Conservation (phyloP, 2,797 vertebrate genomes). For the Anabas testudineus region DNA sequence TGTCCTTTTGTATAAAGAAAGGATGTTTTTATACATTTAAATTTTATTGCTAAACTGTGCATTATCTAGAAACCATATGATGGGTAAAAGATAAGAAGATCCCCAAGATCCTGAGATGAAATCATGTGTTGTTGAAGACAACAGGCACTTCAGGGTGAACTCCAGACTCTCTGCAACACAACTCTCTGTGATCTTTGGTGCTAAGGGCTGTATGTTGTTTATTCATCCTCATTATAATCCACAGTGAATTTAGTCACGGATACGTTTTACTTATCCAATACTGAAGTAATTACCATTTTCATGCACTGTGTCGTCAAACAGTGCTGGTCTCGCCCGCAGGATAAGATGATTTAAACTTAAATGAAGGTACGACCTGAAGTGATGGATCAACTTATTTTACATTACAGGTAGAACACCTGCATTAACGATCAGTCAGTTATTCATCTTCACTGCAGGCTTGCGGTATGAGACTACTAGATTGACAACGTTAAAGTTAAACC, state of each 20-base stretch:
- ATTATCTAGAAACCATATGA: background rate
- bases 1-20: background rate
- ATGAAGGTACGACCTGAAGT: background rate
- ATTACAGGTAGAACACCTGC: background rate
- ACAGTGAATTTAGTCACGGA: slow-evolving; percentile 40
- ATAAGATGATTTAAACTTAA: background rate
- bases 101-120: slow-evolving; percentile 22
- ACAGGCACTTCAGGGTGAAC: slow-evolving; percentile 47
- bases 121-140: slow-evolving; percentile 30
- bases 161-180: slow-evolving; percentile 27
- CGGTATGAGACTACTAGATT: too few species aligned
- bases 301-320: slow-evolving; percentile 28
- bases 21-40: slow-evolving; percentile 6
- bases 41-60: slow-evolving; percentile 12
- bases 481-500: too few species aligned
- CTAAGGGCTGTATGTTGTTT: slow-evolving; percentile 45
- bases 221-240: slow-evolving; percentile 43
- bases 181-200: slow-evolving; percentile 51
- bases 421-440: too few species aligned
- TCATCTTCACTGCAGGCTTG: too few species aligned
- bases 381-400: background rate
- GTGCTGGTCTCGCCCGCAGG: slow-evolving; percentile 13
- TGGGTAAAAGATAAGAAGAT: slow-evolving; percentile 22
- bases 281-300: slow-evolving; percentile 45
- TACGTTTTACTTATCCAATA: slow-evolving; percentile 45